Base-by-base conservation (phyloP, 2,888 invertebrate genomes). In the Cepaea hortensis region DNA sequence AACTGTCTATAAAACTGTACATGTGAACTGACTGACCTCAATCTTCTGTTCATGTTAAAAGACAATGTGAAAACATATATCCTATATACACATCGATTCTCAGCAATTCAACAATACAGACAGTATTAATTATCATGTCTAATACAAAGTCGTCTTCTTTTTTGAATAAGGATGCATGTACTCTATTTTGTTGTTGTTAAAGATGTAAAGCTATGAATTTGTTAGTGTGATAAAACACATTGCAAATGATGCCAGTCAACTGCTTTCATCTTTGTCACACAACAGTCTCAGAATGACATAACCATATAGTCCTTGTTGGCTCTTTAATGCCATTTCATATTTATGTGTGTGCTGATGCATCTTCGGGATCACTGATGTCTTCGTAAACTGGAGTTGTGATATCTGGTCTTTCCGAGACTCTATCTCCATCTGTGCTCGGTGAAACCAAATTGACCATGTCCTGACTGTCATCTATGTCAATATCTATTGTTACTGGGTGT, bases 301-400 rank as follows among this genome's bases (percentile, higher is more conserved):
- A 13, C 20, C 18, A 50, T 50, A 50, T 50, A 50, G 18, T 76
- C 50, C 48, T 20, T 3, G 20, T 3, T 76, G 50, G 6, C 48
- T 76, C 84, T 50, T 84, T 77, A n/a, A n/a, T 20, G 5, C 77
- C 84, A 77, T 77, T 84, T 1, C 55, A 85, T 72, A 85, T 46
- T 80, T 85, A 11, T 2, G 11, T 55, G 20, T 68, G 85, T 20
- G 20, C 35, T 18, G 48, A 23, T 7, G 61, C 55, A 70, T 85
- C 85, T 61, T 85, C 85, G 65, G 70, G 80, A 46, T 85, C 85
- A 73, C 85, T 85, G 35, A 85, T 79, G n/a, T 85, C 81, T 48
- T 85, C 85, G 81, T 85, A 81, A 23, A 80, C 72, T 46, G 72
- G 72, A 35, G 70, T 72, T n/a, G 48, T 65, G 46, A 76, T 46